Percentiles rank a stretch among this genome's conserved stretches.
Evolutionary conservation across 2,888 invertebrate species (phyloP).

Genomic region (Herminia tarsipennalis): DNA sequence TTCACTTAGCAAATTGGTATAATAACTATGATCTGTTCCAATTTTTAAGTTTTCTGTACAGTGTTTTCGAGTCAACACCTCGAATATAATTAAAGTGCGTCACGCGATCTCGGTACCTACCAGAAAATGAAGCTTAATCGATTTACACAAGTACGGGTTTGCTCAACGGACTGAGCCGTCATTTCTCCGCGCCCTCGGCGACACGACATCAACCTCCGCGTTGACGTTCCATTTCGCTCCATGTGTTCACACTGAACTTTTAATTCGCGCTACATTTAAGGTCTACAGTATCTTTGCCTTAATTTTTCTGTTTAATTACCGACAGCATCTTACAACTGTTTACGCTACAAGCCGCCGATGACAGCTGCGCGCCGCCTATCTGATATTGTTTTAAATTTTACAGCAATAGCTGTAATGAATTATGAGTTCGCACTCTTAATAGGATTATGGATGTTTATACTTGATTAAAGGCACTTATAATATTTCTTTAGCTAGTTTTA

Average conservation of each 20-base stretch:
- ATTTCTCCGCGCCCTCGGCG: conserved; percentile 68
- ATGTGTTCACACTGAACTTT: conserved; percentile 60
- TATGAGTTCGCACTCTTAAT: too few species aligned
- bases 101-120: conserved; percentile 74
- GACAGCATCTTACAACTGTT: conserved; percentile 65
- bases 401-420: neutral
- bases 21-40: conserved; percentile 76
- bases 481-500: conserved; percentile 2
- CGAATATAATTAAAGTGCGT: conserved; percentile 76
- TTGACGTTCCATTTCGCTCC: conserved; percentile 71
- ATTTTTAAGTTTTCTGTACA: conserved; percentile 66
- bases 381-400: conserved; percentile 47
- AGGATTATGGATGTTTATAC: too few species aligned
- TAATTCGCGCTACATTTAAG: conserved; percentile 64
- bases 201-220: conserved; percentile 63
- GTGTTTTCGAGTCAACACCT: conserved; percentile 82
- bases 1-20: conserved; percentile 61
- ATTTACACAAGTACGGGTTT: conserved; percentile 74
- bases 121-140: conserved; percentile 77
- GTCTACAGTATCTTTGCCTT: conserved; percentile 73
- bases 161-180: conserved; percentile 60
- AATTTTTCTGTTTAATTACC: conserved; percentile 79
- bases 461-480: too few species aligned
- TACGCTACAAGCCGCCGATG: conserved; percentile 67
- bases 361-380: conserved; percentile 66